Evolutionary conservation across 2,797 vertebrate genomes (phyloP).

Genomic region (Buceros bicornis): DNA sequence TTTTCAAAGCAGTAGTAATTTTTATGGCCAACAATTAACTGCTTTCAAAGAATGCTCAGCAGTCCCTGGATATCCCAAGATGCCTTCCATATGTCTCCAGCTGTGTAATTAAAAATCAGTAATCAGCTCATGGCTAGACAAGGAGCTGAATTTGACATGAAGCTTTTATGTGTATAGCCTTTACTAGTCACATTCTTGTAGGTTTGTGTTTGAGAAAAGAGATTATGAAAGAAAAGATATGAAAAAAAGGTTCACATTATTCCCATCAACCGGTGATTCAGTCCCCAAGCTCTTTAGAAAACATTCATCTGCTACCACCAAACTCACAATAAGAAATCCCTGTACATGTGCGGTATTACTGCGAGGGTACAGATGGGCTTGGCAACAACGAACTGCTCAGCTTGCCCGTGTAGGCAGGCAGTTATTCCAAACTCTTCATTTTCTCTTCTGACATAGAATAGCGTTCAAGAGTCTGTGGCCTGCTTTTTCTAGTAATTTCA

Average conservation of each 20-base stretch:
- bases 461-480: background rate
- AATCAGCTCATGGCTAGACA: background rate
- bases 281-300: background rate
- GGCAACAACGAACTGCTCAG: background rate
- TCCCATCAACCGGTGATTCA: background rate
- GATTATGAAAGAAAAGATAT: background rate
- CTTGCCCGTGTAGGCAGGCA: accelerated
- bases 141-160: background rate
- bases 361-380: background rate
- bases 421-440: background rate
- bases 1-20: background rate
- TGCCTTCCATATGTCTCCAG: background rate
- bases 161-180: background rate
- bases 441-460: background rate
- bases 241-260: background rate
- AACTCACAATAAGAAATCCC: background rate
- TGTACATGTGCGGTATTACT: background rate
- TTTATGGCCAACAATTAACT: background rate
- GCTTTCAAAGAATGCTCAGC: background rate
- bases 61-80: background rate
- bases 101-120: background rate
- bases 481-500: background rate
- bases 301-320: background rate
- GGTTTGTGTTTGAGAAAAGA: background rate
- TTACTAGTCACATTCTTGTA: background rate